Evolutionary conservation across 1,140 invertebrate species (phyloP).

Genomic region (Phymastichus coffea): DNA sequence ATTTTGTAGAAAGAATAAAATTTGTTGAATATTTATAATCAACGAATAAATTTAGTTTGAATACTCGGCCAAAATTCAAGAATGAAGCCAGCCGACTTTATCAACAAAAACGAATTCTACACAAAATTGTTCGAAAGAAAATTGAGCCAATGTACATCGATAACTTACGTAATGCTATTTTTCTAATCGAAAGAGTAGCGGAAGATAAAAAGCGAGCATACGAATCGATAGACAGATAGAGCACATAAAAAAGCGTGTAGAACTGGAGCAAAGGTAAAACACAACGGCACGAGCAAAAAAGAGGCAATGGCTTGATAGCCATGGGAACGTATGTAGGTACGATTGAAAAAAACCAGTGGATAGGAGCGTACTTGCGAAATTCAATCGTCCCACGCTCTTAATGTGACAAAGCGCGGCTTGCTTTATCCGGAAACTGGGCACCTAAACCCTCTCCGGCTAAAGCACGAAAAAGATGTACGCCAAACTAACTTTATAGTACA

Average conservation of each 20-base stretch:
- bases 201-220: too few species aligned
- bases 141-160: too few species aligned
- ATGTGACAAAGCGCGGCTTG: conserved; percentile 1
- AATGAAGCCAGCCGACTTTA: too few species aligned
- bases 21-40: too few species aligned
- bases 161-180: conserved; percentile 8
- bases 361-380: conserved; percentile 14
- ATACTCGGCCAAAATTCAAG: too few species aligned
- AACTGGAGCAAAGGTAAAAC: conserved; percentile 10
- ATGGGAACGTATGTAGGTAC: conserved; percentile 10
- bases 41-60: too few species aligned
- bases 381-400: conserved; percentile 26
- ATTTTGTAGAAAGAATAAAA: too few species aligned
- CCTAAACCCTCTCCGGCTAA: conserved; percentile 12
- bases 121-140: too few species aligned
- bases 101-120: too few species aligned
- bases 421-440: conserved; percentile 22
- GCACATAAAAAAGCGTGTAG: not conserved
- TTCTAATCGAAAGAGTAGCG: too few species aligned
- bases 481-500: too few species aligned
- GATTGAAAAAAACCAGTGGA: not conserved
- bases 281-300: not conserved
- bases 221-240: too few species aligned
- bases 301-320: not conserved
- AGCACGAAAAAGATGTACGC: conserved; percentile 8